These are phyloP conservation scores for Agelaius phoeniceus DNA, from an alignment of 2,113 vertebrate genomes.

Conservation along the genomic window DNA sequence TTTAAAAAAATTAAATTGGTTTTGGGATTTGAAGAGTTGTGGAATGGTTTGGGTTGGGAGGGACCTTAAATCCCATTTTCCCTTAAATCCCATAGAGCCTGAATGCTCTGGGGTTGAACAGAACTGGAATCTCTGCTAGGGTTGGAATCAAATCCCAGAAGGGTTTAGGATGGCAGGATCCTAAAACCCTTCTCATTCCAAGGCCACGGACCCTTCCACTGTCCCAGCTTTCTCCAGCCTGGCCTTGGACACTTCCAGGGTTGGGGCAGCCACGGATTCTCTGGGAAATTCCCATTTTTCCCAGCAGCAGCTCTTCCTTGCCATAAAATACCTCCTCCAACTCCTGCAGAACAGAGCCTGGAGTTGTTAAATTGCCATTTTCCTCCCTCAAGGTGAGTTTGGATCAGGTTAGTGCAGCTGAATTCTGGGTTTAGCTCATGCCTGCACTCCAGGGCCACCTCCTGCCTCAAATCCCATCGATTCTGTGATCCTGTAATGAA, in stretches of 20 bases:
- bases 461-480: not conserved
- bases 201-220: not conserved
- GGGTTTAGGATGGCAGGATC: not conserved
- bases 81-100: not conserved
- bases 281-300: not conserved
- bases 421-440: not conserved
- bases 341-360: not conserved
- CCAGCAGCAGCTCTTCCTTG: not conserved
- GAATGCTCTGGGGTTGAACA: not conserved
- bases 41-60: not conserved
- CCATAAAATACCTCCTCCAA: rapidly evolving
- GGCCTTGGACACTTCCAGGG: not conserved
- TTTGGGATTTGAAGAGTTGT: not conserved
- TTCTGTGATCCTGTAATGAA: rapidly evolving
- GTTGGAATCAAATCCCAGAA: not conserved
- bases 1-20: rapidly evolving
- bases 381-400: not conserved
- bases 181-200: not conserved
- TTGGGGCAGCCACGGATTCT: not conserved
- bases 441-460: not conserved
- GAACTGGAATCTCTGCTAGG: not conserved
- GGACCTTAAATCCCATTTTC: not conserved
- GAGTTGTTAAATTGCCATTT: not conserved
- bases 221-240: not conserved
- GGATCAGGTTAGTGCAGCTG: rapidly evolving